Conservation (phyloP, 2,797 vertebrate species). For the Danio jaintianensis region DNA sequence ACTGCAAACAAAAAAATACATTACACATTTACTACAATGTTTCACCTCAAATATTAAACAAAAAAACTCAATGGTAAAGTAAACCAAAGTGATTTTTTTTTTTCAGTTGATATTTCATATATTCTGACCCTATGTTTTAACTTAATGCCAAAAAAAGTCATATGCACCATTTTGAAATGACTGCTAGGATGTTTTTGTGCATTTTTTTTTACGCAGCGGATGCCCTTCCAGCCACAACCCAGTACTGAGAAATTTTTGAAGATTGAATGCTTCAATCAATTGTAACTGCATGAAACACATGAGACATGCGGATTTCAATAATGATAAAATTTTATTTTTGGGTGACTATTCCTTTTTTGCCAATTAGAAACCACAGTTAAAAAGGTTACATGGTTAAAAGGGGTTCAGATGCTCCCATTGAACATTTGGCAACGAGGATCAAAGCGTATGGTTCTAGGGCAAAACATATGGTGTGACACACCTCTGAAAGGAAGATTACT, state of each 20-base stretch:
- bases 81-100: too few relatives aligned
- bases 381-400: background rate
- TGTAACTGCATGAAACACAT: background rate
- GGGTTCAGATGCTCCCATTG: background rate
- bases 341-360: background rate
- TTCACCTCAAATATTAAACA: background rate
- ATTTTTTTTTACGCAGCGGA: too few relatives aligned
- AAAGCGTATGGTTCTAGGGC: background rate
- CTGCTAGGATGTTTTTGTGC: too few relatives aligned
- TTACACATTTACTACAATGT: background rate
- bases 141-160: background rate
- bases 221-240: too few relatives aligned
- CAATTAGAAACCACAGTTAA: background rate
- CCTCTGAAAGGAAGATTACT: conserved; percentile 32
- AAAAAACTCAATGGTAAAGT: background rate
- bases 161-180: background rate
- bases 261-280: background rate
- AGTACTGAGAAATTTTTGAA: too few relatives aligned
- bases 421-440: conserved; percentile 32
- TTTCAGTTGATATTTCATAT: background rate
- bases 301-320: background rate
- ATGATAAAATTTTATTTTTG: background rate
- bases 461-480: conserved; percentile 32
- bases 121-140: background rate
- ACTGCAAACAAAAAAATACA: conserved; percentile 64